A percentile compares a stretch with the other conserved stretches of the same genome.
Evolutionary conservation across 2,113 vertebrate species (phyloP).

Genomic region (Himantopus leucocephalus): DNA sequence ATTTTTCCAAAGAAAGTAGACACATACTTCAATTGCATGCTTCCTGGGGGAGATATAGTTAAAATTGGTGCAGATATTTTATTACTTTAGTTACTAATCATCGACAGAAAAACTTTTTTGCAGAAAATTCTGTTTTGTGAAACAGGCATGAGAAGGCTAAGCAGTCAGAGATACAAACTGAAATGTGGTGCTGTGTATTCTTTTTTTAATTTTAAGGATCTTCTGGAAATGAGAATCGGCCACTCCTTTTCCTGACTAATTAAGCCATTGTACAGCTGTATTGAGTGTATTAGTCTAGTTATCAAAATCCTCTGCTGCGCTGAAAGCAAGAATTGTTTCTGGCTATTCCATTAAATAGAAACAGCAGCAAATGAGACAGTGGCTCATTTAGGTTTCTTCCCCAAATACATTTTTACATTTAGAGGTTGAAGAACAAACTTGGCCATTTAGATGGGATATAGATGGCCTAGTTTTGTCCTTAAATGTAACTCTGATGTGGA

Average conservation of each 20-base stretch:
- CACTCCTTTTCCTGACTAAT: conserved; percentile 47
- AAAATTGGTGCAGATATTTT: conserved; percentile 26
- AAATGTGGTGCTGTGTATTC: neutral
- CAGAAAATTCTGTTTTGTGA: neutral
- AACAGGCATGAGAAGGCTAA: neutral
- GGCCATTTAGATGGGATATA: neutral
- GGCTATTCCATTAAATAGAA: neutral
- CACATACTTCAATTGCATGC: neutral
- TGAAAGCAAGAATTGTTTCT: neutral
- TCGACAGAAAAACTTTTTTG: conserved; percentile 10
- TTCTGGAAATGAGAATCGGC: conserved; percentile 19
- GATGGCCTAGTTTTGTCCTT: neutral
- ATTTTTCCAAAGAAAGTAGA: neutral
- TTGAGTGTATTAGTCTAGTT: neutral
- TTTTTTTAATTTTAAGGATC: neutral
- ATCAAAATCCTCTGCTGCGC: neutral
- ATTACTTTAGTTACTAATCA: neutral
- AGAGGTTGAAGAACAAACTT: neutral
- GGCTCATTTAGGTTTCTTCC: neutral
- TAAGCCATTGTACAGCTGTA: neutral
- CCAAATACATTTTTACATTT: neutral
- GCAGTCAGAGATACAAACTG: neutral
- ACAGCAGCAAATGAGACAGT: neutral
- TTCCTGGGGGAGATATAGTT: conserved; percentile 4
- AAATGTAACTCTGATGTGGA: neutral